phyloP scores from a whole-genome alignment of 2,113 vertebrate genomes.

The Polypterus senegalus region DNA sequence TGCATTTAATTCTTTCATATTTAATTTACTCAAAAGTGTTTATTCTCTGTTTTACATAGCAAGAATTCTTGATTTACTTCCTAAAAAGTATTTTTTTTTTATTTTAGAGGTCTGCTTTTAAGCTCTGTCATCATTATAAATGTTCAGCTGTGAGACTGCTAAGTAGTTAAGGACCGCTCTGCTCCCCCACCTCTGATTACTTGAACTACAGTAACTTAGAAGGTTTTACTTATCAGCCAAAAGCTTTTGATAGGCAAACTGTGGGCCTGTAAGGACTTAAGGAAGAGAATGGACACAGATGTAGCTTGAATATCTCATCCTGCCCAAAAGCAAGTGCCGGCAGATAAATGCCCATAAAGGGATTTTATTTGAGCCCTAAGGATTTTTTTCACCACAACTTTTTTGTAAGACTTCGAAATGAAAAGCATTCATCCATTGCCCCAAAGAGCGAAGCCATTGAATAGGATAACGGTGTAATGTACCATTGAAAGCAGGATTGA shows the following conservation, averaged over 20 bases:
- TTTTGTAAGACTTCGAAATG: constrained; percentile 71
- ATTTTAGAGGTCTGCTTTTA: too few relatives aligned
- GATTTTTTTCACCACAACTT: constrained; percentile 39
- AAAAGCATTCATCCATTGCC: constrained; percentile 75
- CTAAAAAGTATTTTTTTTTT: too few relatives aligned
- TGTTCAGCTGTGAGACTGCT: too few relatives aligned
- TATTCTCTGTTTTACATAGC: too few relatives aligned
- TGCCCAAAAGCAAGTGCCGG: constrained; percentile 76
- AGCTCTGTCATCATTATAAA: too few relatives aligned
- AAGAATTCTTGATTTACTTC: too few relatives aligned
- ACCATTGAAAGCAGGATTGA: constrained; percentile 92
- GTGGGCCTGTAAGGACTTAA: constrained; percentile 52
- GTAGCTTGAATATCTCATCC: constrained; percentile 73
- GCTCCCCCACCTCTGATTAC: not conserved
- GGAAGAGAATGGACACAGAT: constrained; percentile 65
- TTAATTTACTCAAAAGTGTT: too few relatives aligned
- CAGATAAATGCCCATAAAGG: constrained; percentile 71
- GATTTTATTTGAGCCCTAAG: constrained; percentile 34
- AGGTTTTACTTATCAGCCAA: constrained; percentile 23
- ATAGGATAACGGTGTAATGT: constrained; percentile 83
- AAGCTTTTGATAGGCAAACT: constrained; percentile 35
- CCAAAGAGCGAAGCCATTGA: constrained; percentile 77
- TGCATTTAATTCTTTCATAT: too few relatives aligned
- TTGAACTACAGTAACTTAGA: not conserved
- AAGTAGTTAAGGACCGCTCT: too few relatives aligned